Base-by-base conservation (phyloP, 2,888 invertebrate species). In the Meganola albula region DNA sequence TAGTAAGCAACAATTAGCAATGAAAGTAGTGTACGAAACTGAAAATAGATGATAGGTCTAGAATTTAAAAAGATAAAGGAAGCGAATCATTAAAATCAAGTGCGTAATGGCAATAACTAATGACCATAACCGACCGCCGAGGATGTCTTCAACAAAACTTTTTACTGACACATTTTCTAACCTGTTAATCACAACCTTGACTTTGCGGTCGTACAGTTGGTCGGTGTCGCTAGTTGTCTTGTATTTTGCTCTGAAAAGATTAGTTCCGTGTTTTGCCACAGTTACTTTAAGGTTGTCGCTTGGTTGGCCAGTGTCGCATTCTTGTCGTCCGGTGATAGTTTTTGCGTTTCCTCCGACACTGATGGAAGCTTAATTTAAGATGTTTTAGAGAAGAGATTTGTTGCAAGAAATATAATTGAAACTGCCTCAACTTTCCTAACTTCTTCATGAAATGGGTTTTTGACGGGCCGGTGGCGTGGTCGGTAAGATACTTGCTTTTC, bases 291-390 rank as follows among this genome's bases (percentile, higher is more conserved):
- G 10, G 3, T 37, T 12, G 35, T 34, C 33, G 44, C 24, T 28
- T 21, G 40, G 31, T 35, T 32, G 34, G 27, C 32, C 16, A 37
- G 51, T 49, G 44, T 61, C 56, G 60, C 72, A 74, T 73, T 70
- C 72, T 61, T 45, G 27, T 35, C 63, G 55, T 72, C 73, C 76
- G 72, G 62, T 40, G 45, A 27, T 40, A 36, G 58, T 76, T 76
- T 74, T 76, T 78, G 65, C 65, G 57, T 54, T 73, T 76, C 74
- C 76, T 56, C 24, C 31, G 20, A 46, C n/a, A n/a, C n/a, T n/a
- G n/a, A n/a, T n/a, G n/a, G n/a, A n/a, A n/a, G n/a, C n/a, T n/a
- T n/a, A n/a, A n/a, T n/a, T n/a, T n/a, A n/a, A n/a, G n/a, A n/a
- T n/a, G n/a, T n/a, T n/a, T n/a, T n/a, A n/a, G n/a, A n/a, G n/a